Evolutionary conservation across 2,113 vertebrate genomes (phyloP).

Genomic region (Phrynosoma platyrhinos): DNA sequence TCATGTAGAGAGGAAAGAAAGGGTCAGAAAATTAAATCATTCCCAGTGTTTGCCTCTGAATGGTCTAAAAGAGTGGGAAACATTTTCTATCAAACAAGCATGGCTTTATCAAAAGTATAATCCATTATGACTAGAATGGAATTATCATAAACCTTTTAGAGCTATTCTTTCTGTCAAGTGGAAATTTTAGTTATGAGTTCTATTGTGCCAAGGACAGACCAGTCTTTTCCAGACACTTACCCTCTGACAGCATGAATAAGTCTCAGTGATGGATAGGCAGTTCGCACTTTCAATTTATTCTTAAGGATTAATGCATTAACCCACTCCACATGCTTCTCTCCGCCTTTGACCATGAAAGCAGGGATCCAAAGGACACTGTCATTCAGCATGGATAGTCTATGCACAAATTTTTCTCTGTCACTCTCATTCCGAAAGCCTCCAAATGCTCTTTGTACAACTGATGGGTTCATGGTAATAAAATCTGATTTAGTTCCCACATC

Average conservation of each 20-base stretch:
- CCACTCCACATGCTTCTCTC: conserved; percentile 89
- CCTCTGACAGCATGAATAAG: conserved; percentile 91
- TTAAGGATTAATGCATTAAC: conserved; percentile 90
- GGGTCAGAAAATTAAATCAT: conserved; percentile 19
- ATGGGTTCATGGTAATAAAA: conserved; percentile 95
- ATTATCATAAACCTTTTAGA: conserved; percentile 35
- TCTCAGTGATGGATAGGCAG: conserved; percentile 88
- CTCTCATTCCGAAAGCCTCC: conserved; percentile 87
- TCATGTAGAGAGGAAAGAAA: background rate
- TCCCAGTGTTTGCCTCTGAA: conserved; percentile 25
- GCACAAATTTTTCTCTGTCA: conserved; percentile 86
- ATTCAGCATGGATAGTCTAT: conserved; percentile 87
- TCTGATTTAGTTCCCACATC: conserved; percentile 91
- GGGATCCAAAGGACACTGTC: conserved; percentile 93
- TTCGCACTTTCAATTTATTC: conserved; percentile 85
- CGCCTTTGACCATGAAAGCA: conserved; percentile 92
- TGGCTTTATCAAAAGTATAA: conserved; percentile 51
- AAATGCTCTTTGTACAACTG: conserved; percentile 90
- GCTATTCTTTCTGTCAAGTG: conserved; percentile 43
- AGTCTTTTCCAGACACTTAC: conserved; percentile 83
- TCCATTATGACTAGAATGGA: conserved; percentile 40
- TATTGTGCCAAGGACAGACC: conserved; percentile 71
- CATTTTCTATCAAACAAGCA: conserved; percentile 40
- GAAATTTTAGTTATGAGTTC: conserved; percentile 59
- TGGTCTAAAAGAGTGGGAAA: conserved; percentile 35